A percentile compares a stretch with the other conserved stretches of the same genome.
These are phyloP conservation scores for Acrobasis consociella DNA, from an alignment of 2,888 invertebrate species.

Conservation along the genomic window DNA sequence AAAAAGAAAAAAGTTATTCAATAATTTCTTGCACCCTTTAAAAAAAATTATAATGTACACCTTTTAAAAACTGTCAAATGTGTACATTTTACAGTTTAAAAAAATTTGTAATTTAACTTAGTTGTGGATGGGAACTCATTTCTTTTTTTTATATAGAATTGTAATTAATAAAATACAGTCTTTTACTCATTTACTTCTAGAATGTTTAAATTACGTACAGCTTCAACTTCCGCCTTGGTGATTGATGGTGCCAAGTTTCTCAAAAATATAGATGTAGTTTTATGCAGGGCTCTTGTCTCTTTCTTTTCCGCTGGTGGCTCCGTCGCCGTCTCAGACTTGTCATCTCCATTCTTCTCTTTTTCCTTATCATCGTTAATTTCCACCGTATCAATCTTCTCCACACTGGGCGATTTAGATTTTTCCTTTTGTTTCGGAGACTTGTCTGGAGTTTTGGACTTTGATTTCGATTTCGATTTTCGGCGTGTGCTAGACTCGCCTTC, in stretches of 20 bases:
- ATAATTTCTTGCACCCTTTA: neutral
- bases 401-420: slow-evolving; percentile 60
- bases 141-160: too few relatives aligned
- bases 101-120: too few relatives aligned
- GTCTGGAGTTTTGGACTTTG: slow-evolving; percentile 70
- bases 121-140: too few relatives aligned
- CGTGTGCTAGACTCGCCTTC: slow-evolving; percentile 65
- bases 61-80: too few relatives aligned
- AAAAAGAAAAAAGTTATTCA: too few relatives aligned
- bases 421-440: slow-evolving; percentile 64
- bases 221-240: slow-evolving; percentile 98
- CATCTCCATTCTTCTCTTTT: slow-evolving; percentile 60
- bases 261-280: slow-evolving; percentile 98
- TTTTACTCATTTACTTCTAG: too few relatives aligned
- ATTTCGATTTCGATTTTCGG: slow-evolving; percentile 71
- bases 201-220: slow-evolving; percentile 82
- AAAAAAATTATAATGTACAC: neutral
- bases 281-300: slow-evolving; percentile 90
- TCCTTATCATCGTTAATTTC: slow-evolving; percentile 49
- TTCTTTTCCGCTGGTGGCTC: slow-evolving; percentile 74
- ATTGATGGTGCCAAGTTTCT: slow-evolving; percentile 97
- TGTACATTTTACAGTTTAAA: too few relatives aligned
- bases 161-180: too few relatives aligned
- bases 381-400: slow-evolving; percentile 49
- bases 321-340: slow-evolving; percentile 78